Conservation (phyloP, 2,888 invertebrate species). For the Pachydiplax longipennis region DNA sequence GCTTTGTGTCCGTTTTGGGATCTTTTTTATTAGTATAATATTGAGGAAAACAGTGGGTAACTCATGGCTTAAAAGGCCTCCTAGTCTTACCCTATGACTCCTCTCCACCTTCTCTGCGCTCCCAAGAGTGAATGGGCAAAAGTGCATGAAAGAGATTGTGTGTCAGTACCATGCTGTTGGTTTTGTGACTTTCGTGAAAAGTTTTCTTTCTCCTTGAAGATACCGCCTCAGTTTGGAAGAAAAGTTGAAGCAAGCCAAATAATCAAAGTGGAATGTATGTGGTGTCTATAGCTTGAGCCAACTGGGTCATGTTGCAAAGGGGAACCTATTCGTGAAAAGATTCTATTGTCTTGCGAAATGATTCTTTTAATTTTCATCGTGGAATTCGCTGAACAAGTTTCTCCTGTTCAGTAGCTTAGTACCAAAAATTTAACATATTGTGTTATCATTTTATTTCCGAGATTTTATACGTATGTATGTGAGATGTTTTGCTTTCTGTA, state of each 20-base stretch:
- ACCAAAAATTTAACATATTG: background rate
- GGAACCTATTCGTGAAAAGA: no score
- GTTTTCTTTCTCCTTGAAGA: background rate
- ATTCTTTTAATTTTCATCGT: background rate
- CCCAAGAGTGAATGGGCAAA: background rate
- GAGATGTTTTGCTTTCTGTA: background rate
- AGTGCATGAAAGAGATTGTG: slow-evolving; percentile 1
- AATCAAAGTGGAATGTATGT: slow-evolving; percentile 1
- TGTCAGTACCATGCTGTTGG: background rate
- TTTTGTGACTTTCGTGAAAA: background rate
- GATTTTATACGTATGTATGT: background rate
- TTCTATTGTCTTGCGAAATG: background rate
- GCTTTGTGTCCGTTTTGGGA: slow-evolving; percentile 11
- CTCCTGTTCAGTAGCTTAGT: slow-evolving; percentile 10
- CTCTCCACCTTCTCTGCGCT: background rate
- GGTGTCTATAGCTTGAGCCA: background rate
- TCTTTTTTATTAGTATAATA: background rate
- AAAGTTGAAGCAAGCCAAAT: background rate
- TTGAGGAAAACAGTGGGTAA: slow-evolving; percentile 8
- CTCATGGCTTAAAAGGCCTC: slow-evolving; percentile 19
- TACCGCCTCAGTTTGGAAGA: background rate
- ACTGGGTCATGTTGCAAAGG: slow-evolving; percentile 16
- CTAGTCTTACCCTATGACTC: slow-evolving; percentile 23
- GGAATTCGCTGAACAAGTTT: slow-evolving; percentile 27
- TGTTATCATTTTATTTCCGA: slow-evolving; percentile 20